phyloP scores from a whole-genome alignment of 2,797 vertebrate species.

The Balearica regulorum region DNA sequence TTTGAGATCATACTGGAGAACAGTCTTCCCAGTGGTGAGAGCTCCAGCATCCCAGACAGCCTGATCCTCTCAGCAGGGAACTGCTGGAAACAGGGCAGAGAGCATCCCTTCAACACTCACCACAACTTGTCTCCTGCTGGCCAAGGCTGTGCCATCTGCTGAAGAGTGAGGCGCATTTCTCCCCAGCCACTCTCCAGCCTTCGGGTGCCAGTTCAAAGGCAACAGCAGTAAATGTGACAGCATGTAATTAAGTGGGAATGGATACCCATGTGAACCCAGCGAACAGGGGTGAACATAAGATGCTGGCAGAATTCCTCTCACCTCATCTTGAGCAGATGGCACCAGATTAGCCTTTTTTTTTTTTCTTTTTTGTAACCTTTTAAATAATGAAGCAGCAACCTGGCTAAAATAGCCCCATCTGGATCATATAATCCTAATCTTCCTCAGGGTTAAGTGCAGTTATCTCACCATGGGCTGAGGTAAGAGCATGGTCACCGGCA shows the following conservation, averaged over 20 bases:
- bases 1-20: neutral
- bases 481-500: neutral
- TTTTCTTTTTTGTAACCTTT: neutral
- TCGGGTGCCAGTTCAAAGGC: neutral
- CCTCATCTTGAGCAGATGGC: conserved; percentile 48
- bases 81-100: neutral
- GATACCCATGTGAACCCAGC: neutral
- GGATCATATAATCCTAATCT: neutral
- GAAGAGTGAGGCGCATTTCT: neutral
- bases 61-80: neutral
- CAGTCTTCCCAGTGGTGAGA: neutral
- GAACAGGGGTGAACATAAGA: neutral
- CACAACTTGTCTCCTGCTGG: neutral
- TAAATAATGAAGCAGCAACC: conserved; percentile 23
- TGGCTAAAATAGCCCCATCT: neutral
- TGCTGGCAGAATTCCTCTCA: conserved; percentile 2
- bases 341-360: neutral
- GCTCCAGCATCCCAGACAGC: neutral
- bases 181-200: neutral
- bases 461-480: neutral
- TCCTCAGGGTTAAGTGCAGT: neutral
- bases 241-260: neutral
- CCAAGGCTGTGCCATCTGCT: neutral
- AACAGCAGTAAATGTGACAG: neutral
- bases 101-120: neutral